Conservation (phyloP, 2,113 vertebrate species). For the Amazona guildingii region DNA sequence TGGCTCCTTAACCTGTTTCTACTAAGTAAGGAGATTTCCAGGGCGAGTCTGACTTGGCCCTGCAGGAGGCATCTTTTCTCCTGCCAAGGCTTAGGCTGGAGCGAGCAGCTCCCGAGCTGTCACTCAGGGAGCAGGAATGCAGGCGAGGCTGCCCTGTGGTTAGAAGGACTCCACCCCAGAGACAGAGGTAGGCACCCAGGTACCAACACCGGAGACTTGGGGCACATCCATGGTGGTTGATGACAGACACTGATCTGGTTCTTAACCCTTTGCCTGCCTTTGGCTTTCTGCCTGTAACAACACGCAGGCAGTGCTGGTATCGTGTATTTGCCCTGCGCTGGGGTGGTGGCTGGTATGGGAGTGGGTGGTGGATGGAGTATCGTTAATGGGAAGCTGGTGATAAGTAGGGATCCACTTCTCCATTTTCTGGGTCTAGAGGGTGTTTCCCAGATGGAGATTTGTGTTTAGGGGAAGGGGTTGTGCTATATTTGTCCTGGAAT, state of each 20-base stretch:
- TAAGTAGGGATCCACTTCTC: neutral
- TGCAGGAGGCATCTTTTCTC: slow-evolving; percentile 57
- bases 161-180: slow-evolving; percentile 70
- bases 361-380: neutral
- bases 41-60: slow-evolving; percentile 44
- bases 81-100: slow-evolving; percentile 33
- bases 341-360: neutral
- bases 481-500: neutral
- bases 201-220: slow-evolving; percentile 75
- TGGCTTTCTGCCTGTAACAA: neutral
- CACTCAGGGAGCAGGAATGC: slow-evolving; percentile 80
- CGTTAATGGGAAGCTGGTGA: neutral
- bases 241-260: slow-evolving; percentile 58
- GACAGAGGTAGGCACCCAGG: slow-evolving; percentile 78
- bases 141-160: slow-evolving; percentile 81
- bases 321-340: neutral
- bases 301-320: rapidly evolving
- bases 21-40: slow-evolving; percentile 59
- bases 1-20: slow-evolving; percentile 40
- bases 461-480: neutral
- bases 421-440: neutral
- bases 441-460: neutral
- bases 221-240: slow-evolving; percentile 66
- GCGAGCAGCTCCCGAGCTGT: slow-evolving; percentile 70
- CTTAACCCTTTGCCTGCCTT: slow-evolving; percentile 30